phyloP scores from a whole-genome alignment of 2,888 invertebrate species.

The Lysandra bellargus region DNA sequence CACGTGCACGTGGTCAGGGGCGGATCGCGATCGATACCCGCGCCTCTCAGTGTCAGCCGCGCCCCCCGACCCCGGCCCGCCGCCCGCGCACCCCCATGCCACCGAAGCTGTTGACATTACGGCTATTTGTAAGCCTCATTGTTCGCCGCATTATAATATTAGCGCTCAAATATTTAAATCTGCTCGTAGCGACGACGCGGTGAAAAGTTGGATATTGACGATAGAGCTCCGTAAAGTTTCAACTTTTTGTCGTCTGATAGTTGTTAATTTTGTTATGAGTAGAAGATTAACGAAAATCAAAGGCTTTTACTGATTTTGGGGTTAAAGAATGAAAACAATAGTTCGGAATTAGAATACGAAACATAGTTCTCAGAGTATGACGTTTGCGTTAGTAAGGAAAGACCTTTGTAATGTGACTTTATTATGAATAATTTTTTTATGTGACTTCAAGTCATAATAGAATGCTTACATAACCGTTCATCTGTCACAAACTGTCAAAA shows the following conservation, averaged over 20 bases:
- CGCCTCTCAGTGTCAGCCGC: slow-evolving; percentile 40
- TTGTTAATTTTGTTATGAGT: background rate
- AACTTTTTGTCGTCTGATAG: background rate
- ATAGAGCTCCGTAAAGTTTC: background rate
- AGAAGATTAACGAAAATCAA: background rate
- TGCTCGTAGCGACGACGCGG: background rate
- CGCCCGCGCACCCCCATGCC: slow-evolving; percentile 36
- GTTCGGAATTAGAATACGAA: background rate
- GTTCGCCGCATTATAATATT: slow-evolving; percentile 23
- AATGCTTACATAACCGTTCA: background rate
- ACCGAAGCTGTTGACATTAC: slow-evolving; percentile 40
- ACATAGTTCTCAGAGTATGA: background rate
- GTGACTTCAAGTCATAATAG: background rate
- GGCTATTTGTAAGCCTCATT: slow-evolving; percentile 33
- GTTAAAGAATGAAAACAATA: background rate
- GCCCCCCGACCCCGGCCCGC: slow-evolving; percentile 35
- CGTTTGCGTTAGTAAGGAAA: background rate
- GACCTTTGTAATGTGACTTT: background rate
- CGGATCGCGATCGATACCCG: slow-evolving; percentile 47
- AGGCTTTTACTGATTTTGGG: background rate
- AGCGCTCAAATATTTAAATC: slow-evolving; percentile 16
- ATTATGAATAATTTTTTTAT: too few relatives aligned
- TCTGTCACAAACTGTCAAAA: too few relatives aligned
- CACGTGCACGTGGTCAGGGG: slow-evolving; percentile 38
- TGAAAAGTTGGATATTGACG: background rate